phyloP scores from a whole-genome alignment of 1,140 invertebrate genomes.

The Vollenhovia emeryi region DNA sequence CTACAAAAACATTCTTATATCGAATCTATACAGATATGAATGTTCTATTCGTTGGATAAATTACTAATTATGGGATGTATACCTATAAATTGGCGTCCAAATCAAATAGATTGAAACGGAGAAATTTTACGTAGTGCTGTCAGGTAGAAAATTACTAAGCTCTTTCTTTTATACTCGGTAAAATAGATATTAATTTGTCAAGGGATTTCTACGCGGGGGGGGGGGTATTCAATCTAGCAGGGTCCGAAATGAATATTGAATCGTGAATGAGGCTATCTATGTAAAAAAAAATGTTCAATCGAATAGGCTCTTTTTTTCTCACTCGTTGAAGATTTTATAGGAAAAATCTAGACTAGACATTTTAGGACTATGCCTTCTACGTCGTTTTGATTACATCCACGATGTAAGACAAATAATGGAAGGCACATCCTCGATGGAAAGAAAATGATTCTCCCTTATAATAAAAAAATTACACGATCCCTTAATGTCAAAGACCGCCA shows the following conservation, averaged over 20 bases:
- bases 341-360: conserved; percentile 29
- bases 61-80: not conserved
- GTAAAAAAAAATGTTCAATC: conserved; percentile 56
- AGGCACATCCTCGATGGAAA: conserved; percentile 74
- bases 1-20: conserved; percentile 59
- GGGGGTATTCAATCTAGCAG: not conserved
- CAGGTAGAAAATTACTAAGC: not conserved
- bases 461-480: not conserved
- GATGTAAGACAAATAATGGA: conserved; percentile 60
- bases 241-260: not conserved
- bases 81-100: not conserved
- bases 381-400: conserved; percentile 28
- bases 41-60: not conserved
- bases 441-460: conserved; percentile 28
- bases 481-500: not conserved
- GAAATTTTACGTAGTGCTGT: not conserved
- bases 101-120: not conserved
- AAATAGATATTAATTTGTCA: conserved; percentile 14
- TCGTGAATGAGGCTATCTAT: conserved; percentile 22
- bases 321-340: conserved; percentile 45
- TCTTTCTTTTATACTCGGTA: not conserved
- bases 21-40: not conserved
- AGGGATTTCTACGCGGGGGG: not conserved
- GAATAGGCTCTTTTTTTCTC: conserved; percentile 34
- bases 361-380: conserved; percentile 27